phyloP scores from a whole-genome alignment of 2,113 vertebrate species.

The Dunckerocampus dactyliophorus region DNA sequence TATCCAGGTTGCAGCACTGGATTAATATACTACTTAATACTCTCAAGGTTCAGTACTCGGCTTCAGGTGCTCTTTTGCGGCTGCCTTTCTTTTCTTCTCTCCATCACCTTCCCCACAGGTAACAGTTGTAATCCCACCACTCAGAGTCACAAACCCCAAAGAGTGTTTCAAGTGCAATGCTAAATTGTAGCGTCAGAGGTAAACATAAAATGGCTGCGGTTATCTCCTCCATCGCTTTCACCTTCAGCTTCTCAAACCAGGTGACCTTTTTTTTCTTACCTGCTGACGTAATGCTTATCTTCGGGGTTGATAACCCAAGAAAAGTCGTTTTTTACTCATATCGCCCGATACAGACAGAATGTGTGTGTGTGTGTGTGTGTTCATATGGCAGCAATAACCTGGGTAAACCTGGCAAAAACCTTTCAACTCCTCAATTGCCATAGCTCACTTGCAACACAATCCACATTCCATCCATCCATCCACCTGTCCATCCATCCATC shows the following conservation, averaged over 20 bases:
- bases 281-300: conserved; percentile 36
- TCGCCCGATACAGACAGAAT: conserved; percentile 49
- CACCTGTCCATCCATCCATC: too few species aligned
- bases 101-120: conserved; percentile 5
- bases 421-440: too few species aligned
- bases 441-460: too few species aligned
- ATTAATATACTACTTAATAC: conserved; percentile 42
- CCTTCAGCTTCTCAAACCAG: conserved; percentile 56
- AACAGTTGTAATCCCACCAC: conserved; percentile 2
- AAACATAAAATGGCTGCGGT: conserved; percentile 16
- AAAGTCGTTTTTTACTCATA: conserved; percentile 60
- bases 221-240: conserved; percentile 52
- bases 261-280: conserved; percentile 62
- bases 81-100: conserved; percentile 6
- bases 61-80: conserved; percentile 26
- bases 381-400: not conserved
- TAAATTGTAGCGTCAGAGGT: not conserved
- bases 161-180: not conserved
- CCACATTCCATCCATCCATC: too few species aligned
- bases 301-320: conserved; percentile 53
- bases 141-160: not conserved
- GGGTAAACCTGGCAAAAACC: too few species aligned
- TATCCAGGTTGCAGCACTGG: conserved; percentile 31
- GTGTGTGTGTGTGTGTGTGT: conserved; percentile 1
- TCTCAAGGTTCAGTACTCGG: conserved; percentile 34